Evolutionary conservation across 1,140 invertebrate genomes (phyloP).

Genomic region (Pogonomyrmex barbatus): DNA sequence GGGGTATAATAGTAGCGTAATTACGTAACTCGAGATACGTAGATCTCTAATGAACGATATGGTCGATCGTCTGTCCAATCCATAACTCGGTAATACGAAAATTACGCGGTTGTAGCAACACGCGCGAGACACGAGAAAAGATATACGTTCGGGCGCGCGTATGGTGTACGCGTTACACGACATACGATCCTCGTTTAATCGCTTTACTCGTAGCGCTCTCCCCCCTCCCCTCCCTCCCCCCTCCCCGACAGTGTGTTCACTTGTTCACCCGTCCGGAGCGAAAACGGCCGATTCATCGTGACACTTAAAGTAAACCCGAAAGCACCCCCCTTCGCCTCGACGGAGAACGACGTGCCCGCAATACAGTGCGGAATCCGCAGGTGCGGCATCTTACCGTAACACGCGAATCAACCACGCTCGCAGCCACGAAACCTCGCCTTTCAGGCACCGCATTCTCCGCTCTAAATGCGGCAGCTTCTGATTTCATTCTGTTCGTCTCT

Average conservation of each 20-base stretch:
- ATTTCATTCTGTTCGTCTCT: background rate
- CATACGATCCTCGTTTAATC: slow-evolving; percentile 40
- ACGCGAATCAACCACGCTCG: slow-evolving; percentile 25
- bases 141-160: background rate
- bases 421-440: background rate
- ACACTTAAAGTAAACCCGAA: slow-evolving; percentile 51
- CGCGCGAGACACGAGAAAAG: background rate
- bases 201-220: slow-evolving; percentile 46
- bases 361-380: slow-evolving; percentile 33
- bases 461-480: slow-evolving; percentile 1
- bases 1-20: background rate
- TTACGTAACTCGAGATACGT: background rate
- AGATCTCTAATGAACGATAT: slow-evolving; percentile 19
- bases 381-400: slow-evolving; percentile 51
- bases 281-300: slow-evolving; percentile 50
- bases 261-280: slow-evolving; percentile 16
- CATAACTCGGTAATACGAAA: slow-evolving; percentile 21
- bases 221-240: background rate
- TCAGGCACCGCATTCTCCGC: slow-evolving; percentile 11
- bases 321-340: slow-evolving; percentile 24
- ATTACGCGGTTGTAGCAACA: slow-evolving; percentile 30
- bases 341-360: slow-evolving; percentile 44
- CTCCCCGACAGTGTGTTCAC: slow-evolving; percentile 33
- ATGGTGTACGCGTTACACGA: slow-evolving; percentile 12
- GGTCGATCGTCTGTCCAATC: background rate